phyloP scores from a whole-genome alignment of 2,113 vertebrate species.

The Odocoileus virginianus region DNA sequence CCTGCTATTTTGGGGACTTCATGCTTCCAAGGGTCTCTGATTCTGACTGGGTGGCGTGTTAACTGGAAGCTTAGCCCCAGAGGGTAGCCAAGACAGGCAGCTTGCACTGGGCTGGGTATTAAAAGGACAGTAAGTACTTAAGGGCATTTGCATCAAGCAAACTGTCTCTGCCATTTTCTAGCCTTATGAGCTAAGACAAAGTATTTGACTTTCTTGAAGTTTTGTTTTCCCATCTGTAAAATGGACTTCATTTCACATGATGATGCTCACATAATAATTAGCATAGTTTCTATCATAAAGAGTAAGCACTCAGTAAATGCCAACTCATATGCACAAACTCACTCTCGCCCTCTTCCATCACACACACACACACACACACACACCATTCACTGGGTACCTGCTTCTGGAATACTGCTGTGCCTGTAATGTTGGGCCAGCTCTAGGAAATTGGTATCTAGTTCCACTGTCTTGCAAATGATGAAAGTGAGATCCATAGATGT shows the following conservation, averaged over 20 bases:
- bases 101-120: neutral
- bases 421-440: neutral
- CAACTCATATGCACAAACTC: neutral
- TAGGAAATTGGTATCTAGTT: neutral
- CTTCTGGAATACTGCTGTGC: neutral
- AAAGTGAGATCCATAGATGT: neutral
- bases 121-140: neutral
- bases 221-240: neutral
- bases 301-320: neutral
- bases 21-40: neutral
- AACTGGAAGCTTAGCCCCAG: conserved; percentile 40
- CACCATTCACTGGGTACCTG: neutral
- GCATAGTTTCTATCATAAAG: neutral
- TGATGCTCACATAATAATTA: neutral
- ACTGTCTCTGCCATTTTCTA: neutral
- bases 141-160: neutral
- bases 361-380: neutral
- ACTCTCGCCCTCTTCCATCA: neutral
- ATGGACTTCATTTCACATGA: neutral
- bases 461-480: neutral
- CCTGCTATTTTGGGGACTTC: conserved; percentile 41
- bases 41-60: conserved; percentile 19
- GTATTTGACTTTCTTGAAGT: neutral
- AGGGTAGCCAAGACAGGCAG: neutral
- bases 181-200: neutral